phyloP scores from a whole-genome alignment of 1,140 invertebrate genomes.

The Tenebrio molitor region DNA sequence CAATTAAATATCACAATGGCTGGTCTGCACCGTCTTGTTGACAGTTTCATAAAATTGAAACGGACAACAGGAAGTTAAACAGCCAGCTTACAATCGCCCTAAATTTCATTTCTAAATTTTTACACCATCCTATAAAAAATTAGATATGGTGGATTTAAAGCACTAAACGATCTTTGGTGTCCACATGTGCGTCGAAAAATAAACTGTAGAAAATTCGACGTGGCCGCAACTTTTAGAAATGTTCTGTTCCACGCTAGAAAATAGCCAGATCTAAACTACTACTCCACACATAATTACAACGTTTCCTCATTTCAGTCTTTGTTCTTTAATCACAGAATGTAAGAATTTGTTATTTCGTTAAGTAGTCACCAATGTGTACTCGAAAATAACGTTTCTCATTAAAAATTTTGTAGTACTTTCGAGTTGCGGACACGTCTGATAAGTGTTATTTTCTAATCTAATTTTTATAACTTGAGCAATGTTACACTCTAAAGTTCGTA shows the following conservation, averaged over 20 bases:
- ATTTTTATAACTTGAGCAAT: slow-evolving; percentile 1
- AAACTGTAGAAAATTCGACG: background rate
- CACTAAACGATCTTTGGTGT: slow-evolving; percentile 19
- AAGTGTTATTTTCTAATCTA: background rate
- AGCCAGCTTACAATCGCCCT: slow-evolving; percentile 34
- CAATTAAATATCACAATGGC: slow-evolving; percentile 40
- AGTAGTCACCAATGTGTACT: background rate
- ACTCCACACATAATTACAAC: background rate
- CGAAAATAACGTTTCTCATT: background rate
- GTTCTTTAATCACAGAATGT: slow-evolving; percentile 18
- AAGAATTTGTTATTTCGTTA: slow-evolving; percentile 15
- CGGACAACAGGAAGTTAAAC: slow-evolving; percentile 7
- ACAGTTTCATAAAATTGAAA: slow-evolving; percentile 20
- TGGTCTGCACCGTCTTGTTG: slow-evolving; percentile 17
- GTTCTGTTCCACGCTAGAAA: background rate
- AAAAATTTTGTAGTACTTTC: no score
- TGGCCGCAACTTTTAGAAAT: background rate
- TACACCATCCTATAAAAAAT: slow-evolving; percentile 31
- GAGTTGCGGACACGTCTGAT: background rate
- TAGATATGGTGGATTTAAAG: slow-evolving; percentile 36
- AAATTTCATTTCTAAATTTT: slow-evolving; percentile 17
- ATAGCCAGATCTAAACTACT: background rate
- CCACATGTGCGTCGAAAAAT: slow-evolving; percentile 14
- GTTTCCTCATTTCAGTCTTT: slow-evolving; percentile 30
- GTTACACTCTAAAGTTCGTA: background rate